These are phyloP conservation scores for Hyphantria cunea DNA, from an alignment of 1,140 invertebrate genomes.

Conservation along the genomic window DNA sequence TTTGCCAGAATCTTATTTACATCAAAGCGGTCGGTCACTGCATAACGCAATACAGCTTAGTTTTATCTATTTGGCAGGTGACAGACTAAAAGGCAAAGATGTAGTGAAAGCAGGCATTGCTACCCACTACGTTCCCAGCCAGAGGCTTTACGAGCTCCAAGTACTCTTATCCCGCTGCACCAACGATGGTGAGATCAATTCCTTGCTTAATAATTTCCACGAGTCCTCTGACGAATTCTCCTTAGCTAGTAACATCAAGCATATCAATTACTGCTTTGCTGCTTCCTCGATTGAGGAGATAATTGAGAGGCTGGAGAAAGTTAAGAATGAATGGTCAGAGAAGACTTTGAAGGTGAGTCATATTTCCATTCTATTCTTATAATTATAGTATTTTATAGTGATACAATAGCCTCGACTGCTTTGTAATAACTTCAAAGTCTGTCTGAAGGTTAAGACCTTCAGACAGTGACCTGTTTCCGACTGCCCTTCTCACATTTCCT, in stretches of 20 bases:
- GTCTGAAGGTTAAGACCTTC: too few species aligned
- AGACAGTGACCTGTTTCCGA: too few species aligned
- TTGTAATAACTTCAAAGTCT: too few species aligned
- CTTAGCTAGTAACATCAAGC: constrained; percentile 86
- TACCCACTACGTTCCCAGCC: constrained; percentile 93
- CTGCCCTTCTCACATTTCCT: too few species aligned
- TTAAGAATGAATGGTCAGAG: constrained; percentile 90
- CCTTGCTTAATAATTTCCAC: constrained; percentile 83
- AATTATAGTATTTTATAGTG: too few species aligned
- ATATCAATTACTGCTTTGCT: constrained; percentile 93
- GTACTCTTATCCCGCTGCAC: constrained; percentile 85
- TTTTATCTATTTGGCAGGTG: too few species aligned
- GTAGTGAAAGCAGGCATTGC: constrained; percentile 95
- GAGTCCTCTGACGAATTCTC: constrained; percentile 86
- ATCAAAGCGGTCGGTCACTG: too few species aligned
- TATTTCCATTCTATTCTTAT: neutral
- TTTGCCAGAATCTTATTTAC: too few species aligned
- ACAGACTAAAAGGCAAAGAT: constrained; percentile 92
- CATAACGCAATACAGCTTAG: too few species aligned
- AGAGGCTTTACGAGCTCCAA: constrained; percentile 86
- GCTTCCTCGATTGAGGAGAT: constrained; percentile 92
- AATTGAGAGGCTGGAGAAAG: constrained; percentile 87
- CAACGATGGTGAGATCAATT: constrained; percentile 83
- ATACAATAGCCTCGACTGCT: too few species aligned
- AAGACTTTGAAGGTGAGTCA: constrained; percentile 83